Percentiles rank a stretch among this genome's conserved stretches.
Conservation (phyloP, 1,140 invertebrate genomes). For the Scylla paramamosain region DNA sequence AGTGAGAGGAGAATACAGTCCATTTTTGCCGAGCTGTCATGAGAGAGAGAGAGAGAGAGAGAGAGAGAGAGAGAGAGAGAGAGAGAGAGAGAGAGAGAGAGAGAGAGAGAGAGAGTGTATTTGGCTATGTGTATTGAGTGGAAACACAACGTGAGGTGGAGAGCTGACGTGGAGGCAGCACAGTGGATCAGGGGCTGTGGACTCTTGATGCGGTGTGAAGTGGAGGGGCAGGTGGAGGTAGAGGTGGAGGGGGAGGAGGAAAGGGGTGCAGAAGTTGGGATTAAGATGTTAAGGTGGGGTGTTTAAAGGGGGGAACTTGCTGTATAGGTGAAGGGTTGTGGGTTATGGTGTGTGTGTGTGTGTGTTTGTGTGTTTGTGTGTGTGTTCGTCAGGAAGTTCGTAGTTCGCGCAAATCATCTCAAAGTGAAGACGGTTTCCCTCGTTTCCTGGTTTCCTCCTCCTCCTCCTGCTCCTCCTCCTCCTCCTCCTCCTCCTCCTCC, state of each 20-base stretch:
- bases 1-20: background rate
- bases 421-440: background rate
- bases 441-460: too few species aligned
- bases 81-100: slow-evolving; percentile 3
- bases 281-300: background rate
- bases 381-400: background rate
- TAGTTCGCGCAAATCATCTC: background rate
- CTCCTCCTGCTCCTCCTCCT: background rate
- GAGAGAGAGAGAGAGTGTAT: background rate
- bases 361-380: too few species aligned
- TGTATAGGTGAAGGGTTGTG: background rate
- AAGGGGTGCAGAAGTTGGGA: background rate
- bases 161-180: background rate
- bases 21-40: too few species aligned
- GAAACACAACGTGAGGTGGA: background rate
- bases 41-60: slow-evolving; percentile 20
- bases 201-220: background rate
- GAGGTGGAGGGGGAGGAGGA: background rate
- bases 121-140: background rate
- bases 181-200: background rate
- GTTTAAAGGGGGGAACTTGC: background rate
- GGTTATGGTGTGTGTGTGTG: too few species aligned
- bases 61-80: slow-evolving; percentile 11
- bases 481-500: background rate
- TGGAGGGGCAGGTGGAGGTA: background rate